Conservation (phyloP, 2,888 invertebrate genomes). For the Lydus trimaculatus region DNA sequence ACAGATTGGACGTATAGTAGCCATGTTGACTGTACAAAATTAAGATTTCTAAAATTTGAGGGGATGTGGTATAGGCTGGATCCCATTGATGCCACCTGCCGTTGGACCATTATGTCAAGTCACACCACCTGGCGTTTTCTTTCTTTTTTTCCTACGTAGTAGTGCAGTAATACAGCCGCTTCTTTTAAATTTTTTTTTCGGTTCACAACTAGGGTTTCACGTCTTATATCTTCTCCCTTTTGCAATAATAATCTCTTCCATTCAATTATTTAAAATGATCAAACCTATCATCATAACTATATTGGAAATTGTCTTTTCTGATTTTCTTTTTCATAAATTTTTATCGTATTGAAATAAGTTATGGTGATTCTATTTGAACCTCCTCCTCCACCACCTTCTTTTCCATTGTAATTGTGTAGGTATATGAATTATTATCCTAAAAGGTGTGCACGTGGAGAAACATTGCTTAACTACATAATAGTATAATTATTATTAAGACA, state of each 20-base stretch:
- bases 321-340: background rate
- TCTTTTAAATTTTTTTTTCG: background rate
- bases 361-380: background rate
- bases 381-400: background rate
- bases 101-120: slow-evolving; percentile 24
- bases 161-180: background rate
- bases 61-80: slow-evolving; percentile 14
- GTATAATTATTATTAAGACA: background rate
- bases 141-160: background rate
- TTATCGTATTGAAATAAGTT: background rate
- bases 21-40: slow-evolving; percentile 12
- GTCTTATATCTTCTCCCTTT: background rate
- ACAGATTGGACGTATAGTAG: background rate
- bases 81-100: slow-evolving; percentile 25
- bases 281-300: background rate
- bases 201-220: background rate
- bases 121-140: slow-evolving; percentile 31
- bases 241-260: slow-evolving; percentile 1
- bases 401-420: background rate
- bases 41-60: slow-evolving; percentile 27
- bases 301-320: background rate
- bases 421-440: background rate
- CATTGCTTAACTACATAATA: background rate
- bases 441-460: background rate
- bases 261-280: background rate